These are phyloP conservation scores for Linyphia triangularis DNA, from an alignment of 2,888 invertebrate genomes.

Conservation along the genomic window DNA sequence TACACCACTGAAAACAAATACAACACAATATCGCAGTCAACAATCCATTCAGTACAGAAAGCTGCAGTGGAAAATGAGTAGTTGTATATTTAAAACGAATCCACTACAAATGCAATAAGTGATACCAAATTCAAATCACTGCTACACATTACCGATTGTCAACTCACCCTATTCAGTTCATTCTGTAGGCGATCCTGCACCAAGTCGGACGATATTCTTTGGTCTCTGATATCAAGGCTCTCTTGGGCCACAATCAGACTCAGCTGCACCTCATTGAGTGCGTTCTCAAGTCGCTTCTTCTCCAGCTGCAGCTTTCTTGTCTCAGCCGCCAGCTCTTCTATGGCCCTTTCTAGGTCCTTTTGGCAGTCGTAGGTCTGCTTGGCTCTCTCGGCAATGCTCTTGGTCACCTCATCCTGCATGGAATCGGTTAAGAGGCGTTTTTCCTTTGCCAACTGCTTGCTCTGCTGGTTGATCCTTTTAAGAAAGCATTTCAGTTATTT, in stretches of 20 bases:
- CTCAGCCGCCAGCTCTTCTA: conserved; percentile 65
- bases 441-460: conserved; percentile 68
- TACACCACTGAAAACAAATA: too few species aligned
- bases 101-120: too few species aligned
- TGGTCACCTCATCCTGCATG: conserved; percentile 85
- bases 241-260: conserved; percentile 64
- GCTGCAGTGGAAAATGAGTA: too few species aligned
- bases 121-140: too few species aligned
- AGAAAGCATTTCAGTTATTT: background rate
- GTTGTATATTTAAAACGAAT: too few species aligned
- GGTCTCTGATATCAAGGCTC: conserved; percentile 65
- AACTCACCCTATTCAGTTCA: conserved; percentile 57
- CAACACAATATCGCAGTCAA: too few species aligned
- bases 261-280: conserved; percentile 54
- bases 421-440: conserved; percentile 63
- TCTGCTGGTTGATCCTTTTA: conserved; percentile 51
- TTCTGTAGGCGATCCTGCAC: conserved; percentile 65
- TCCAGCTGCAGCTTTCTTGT: conserved; percentile 48
- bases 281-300: conserved; percentile 62
- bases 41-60: too few species aligned
- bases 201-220: conserved; percentile 67
- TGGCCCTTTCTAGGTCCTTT: conserved; percentile 84
- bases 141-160: too few species aligned
- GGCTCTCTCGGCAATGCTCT: conserved; percentile 84
- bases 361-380: conserved; percentile 88